Evolutionary conservation across 2,797 vertebrate species (phyloP).

Genomic region (Manis javanica): DNA sequence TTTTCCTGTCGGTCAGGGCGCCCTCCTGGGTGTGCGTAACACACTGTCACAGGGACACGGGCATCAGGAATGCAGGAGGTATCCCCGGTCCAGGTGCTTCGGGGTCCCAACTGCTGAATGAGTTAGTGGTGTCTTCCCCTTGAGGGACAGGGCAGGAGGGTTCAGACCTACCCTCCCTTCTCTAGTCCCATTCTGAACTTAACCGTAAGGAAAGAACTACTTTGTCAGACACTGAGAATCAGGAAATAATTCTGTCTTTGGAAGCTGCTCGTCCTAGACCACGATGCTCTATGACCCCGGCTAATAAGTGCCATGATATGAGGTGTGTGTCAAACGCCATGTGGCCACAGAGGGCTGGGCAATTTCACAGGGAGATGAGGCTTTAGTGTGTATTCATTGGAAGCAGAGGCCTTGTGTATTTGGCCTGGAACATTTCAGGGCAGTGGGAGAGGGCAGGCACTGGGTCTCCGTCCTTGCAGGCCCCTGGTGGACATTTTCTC

Average conservation of each 20-base stretch:
- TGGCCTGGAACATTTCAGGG: background rate
- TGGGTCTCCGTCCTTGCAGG: background rate
- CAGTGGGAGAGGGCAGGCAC: background rate
- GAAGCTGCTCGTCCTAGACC: background rate
- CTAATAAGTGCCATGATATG: background rate
- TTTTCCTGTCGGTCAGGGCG: accelerated
- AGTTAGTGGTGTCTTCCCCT: background rate
- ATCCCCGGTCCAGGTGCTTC: background rate
- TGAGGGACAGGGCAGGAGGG: background rate
- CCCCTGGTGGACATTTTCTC: background rate
- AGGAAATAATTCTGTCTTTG: background rate
- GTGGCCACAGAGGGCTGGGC: background rate
- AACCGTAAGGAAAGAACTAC: background rate
- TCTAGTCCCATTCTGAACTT: background rate
- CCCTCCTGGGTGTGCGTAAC: background rate
- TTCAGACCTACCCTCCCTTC: background rate
- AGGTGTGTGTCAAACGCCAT: background rate
- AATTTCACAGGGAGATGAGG: background rate
- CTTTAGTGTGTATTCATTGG: background rate
- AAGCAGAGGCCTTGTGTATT: background rate
- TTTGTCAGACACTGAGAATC: background rate
- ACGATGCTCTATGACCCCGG: background rate
- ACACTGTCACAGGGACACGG: accelerated
- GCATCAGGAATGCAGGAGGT: background rate
- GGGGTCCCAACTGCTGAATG: background rate